Base-by-base conservation (phyloP, 2,797 vertebrate species). In the Cossypha heuglini region DNA sequence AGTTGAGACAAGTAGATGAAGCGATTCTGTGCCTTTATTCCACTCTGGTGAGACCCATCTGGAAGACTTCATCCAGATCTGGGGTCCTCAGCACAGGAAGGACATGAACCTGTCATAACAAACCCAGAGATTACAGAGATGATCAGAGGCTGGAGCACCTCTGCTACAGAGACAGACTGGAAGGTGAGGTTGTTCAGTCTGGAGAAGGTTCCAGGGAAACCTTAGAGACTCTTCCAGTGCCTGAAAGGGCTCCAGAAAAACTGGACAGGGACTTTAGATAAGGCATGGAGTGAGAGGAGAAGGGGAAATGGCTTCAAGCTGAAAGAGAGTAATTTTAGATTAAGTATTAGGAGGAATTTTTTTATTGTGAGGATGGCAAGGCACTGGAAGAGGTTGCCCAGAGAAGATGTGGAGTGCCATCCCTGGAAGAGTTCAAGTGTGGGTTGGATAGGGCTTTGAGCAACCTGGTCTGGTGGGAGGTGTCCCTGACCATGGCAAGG, bases 41-140 rank as follows among this genome's bases (percentile, higher is more conserved):
- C 0, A 0, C 24, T 71, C 57, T 38, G 37, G 4, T 13, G 35
- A 63, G 69, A 63, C 9, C 16, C 8, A 8, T 29, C 21, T 31
- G 24, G 12, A 86, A n/a, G 6, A 3, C 22, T 45, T 46, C 14
- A 1, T 68, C 12, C 63, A 61, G 29, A 28, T 73, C 15, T 33
- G 42, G 31, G 3, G 13, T 45, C 33, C 29, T 45, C 38, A 63
- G 17, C 38, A 13, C 26, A 38, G 35, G 28, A 76, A 16, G 25
- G 35, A 35, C 20, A 2, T 4, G 16, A 15, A 58, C 0, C 28
- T 40, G 49, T 18, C 3, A 2, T 11, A 68, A 63, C 2, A 1
- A 14, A 25, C 28, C 42, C 42, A 26, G 35, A 80, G 17, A 29
- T 5, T 38, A 8, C 7, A 2, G 6, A 48, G 22, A 19, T 66